Conservation (phyloP, 2,113 vertebrate genomes). For the Sapajus apella region DNA sequence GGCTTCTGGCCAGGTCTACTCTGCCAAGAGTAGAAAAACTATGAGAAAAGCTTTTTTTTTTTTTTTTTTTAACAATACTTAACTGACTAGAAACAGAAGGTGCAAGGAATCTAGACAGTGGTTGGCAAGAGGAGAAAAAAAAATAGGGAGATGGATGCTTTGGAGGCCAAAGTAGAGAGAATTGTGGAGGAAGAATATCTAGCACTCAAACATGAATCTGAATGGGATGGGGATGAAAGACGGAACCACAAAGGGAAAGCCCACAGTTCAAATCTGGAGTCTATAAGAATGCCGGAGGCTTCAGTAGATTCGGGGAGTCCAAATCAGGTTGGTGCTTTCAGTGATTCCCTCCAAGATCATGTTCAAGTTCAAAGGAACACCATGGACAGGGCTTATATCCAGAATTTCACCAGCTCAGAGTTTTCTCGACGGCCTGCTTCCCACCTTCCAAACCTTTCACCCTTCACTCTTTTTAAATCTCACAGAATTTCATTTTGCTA, state of each 20-base stretch:
- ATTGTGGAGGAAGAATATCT: neutral
- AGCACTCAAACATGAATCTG: neutral
- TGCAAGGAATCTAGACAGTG: neutral
- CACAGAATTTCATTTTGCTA: neutral
- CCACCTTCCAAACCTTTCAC: neutral
- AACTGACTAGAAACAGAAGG: slow-evolving; percentile 63
- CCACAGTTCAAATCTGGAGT: neutral
- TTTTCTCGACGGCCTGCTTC: neutral
- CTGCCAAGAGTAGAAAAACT: slow-evolving; percentile 62
- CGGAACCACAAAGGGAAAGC: neutral
- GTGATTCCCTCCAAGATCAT: neutral
- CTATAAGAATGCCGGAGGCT: neutral
- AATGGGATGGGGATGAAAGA: neutral
- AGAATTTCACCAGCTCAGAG: neutral
- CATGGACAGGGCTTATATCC: neutral
- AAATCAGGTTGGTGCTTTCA: neutral
- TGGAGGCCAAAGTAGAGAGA: neutral
- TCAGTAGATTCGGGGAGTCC: neutral
- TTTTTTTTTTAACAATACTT: neutral
- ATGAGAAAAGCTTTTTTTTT: slow-evolving; percentile 49
- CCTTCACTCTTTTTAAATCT: neutral
- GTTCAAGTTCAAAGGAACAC: neutral
- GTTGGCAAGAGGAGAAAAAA: neutral
- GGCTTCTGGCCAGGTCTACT: slow-evolving; percentile 35
- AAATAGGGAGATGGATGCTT: neutral